These are phyloP conservation scores for Chloromyia formosa DNA, from an alignment of 2,888 invertebrate genomes.

Conservation along the genomic window DNA sequence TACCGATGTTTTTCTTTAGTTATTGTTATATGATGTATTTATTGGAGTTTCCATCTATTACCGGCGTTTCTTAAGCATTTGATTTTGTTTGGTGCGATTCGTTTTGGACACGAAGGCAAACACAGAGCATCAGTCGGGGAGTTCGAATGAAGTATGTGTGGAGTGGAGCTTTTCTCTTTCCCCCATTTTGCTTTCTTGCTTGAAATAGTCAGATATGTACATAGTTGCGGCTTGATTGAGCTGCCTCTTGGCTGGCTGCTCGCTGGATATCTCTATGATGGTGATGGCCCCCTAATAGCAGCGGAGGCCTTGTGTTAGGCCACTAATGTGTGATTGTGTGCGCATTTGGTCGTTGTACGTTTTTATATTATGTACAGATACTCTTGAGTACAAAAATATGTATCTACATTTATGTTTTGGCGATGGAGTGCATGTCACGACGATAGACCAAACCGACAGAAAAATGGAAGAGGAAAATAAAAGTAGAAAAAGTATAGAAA, in stretches of 20 bases:
- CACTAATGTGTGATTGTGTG: neutral
- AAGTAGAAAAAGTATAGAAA: conserved; percentile 3
- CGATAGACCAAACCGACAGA: conserved; percentile 21
- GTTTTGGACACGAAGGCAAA: no score
- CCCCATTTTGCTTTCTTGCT: conserved; percentile 32
- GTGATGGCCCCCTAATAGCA: neutral
- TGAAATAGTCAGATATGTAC: conserved; percentile 6
- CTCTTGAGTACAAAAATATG: no score
- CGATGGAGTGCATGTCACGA: conserved; percentile 26
- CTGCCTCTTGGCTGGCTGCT: neutral
- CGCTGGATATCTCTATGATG: neutral
- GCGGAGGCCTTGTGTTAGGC: no score
- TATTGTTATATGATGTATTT: neutral
- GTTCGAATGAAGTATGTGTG: neutral
- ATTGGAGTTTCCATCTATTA: conserved; percentile 4
- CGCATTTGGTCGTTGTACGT: neutral
- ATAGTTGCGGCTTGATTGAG: neutral
- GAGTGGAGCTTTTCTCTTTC: conserved; percentile 35
- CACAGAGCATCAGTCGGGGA: no score
- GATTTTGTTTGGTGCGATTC: neutral
- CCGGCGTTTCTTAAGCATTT: neutral
- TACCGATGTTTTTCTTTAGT: conserved; percentile 6
- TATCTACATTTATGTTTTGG: neutral
- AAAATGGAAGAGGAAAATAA: conserved; percentile 21
- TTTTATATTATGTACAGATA: neutral